These are phyloP conservation scores for Brachynemurus nebulosus DNA, from an alignment of 2,888 invertebrate genomes.

Conservation along the genomic window DNA sequence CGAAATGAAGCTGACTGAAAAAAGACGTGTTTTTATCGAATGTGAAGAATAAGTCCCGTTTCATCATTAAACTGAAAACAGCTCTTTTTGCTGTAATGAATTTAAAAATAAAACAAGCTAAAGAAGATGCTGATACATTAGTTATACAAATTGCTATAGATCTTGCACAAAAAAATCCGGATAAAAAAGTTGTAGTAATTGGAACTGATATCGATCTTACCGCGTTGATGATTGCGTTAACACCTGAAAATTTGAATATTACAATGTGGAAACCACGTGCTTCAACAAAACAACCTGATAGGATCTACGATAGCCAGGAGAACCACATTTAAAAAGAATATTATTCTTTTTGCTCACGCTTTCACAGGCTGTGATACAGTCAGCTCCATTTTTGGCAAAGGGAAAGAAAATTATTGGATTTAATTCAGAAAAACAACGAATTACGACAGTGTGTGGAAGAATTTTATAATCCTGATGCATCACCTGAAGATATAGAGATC, in stretches of 20 bases:
- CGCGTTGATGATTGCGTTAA: not conserved
- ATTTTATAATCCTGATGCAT: not conserved
- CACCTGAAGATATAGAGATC: slow-evolving; percentile 6
- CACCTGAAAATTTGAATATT: not conserved
- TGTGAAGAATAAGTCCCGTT: not conserved
- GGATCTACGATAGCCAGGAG: not conserved
- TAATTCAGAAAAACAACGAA: not conserved
- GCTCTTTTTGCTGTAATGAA: not conserved
- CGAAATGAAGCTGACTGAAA: not conserved
- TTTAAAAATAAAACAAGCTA: not conserved
- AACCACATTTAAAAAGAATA: not conserved
- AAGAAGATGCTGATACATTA: not conserved
- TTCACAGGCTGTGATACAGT: not conserved
- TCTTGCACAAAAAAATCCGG: not conserved
- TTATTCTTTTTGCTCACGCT: not conserved
- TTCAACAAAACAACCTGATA: not conserved
- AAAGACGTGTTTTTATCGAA: not conserved
- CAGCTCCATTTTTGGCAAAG: not conserved
- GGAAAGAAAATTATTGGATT: not conserved
- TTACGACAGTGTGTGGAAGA: not conserved
- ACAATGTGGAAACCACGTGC: not conserved
- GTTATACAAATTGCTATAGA: not conserved
- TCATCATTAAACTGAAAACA: not conserved
- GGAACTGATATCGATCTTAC: not conserved
- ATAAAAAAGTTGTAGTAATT: not conserved